These are phyloP conservation scores for honey bee (Apis mellifera) DNA, from an alignment of 1,140 invertebrate genomes.

Conservation along the genomic window Amel_HAv3.1 CM009932.2:6625001-6625500, in stretches of 20 bases:
- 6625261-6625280: constrained; percentile 41
- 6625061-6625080: constrained; percentile 45
- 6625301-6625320: constrained; percentile 43
- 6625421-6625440: constrained; percentile 54
- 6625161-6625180: constrained; percentile 22
- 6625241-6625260: constrained; percentile 16
- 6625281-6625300: constrained; percentile 38
- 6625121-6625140: constrained; percentile 11
- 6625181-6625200: neutral
- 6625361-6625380: constrained; percentile 58
- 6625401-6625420: constrained; percentile 68
- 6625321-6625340: constrained; percentile 51
- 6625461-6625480: neutral
- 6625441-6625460: neutral
- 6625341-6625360: constrained; percentile 62
- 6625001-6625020: neutral
- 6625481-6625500: too few species aligned
- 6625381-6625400: constrained; percentile 64
- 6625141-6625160: constrained; percentile 19
- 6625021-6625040: neutral
- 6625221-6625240: neutral
- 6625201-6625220: constrained; percentile 1
- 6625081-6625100: neutral
- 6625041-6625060: constrained; percentile 25
- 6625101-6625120: neutral